These are phyloP conservation scores for Catocala nupta DNA, from an alignment of 2,888 invertebrate genomes.

Conservation along the genomic window DNA sequence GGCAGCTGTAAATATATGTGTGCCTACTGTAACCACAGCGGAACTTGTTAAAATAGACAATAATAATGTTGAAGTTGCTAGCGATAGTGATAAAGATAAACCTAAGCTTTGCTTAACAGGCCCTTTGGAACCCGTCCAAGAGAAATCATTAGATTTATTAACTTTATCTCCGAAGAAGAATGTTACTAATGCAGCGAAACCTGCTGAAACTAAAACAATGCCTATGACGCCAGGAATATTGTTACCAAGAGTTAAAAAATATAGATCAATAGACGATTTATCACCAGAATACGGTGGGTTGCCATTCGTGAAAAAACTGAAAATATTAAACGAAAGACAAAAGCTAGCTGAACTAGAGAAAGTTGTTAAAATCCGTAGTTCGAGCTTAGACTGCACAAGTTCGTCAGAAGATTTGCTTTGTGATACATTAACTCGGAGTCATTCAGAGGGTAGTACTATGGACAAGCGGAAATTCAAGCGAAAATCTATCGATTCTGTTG, in stretches of 20 bases:
- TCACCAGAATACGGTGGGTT: constrained; percentile 95
- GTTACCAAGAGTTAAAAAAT: constrained; percentile 88
- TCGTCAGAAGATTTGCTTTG: constrained; percentile 87
- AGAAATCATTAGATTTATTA: constrained; percentile 80
- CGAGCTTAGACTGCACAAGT: constrained; percentile 92
- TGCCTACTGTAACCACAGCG: constrained; percentile 77
- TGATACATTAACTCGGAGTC: constrained; percentile 90
- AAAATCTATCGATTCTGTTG: constrained; percentile 76
- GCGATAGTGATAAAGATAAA: constrained; percentile 75
- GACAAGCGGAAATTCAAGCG: constrained; percentile 85
- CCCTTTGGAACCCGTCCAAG: constrained; percentile 81
- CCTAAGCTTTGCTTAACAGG: constrained; percentile 78
- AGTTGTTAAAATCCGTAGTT: constrained; percentile 92
- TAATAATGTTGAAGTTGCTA: constrained; percentile 77
- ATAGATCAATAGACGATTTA: constrained; percentile 94
- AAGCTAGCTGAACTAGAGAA: constrained; percentile 94
- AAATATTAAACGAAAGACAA: constrained; percentile 95
- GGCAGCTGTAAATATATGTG: constrained; percentile 70
- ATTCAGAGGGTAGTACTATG: constrained; percentile 94
- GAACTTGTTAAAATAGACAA: constrained; percentile 85
- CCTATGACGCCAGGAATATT: constrained; percentile 63
- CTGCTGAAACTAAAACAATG: constrained; percentile 58
- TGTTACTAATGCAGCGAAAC: constrained; percentile 52
- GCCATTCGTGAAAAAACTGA: constrained; percentile 95
- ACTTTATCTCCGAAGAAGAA: constrained; percentile 76